phyloP scores from a whole-genome alignment of 2,113 vertebrate species.

The Mixornis gularis region DNA sequence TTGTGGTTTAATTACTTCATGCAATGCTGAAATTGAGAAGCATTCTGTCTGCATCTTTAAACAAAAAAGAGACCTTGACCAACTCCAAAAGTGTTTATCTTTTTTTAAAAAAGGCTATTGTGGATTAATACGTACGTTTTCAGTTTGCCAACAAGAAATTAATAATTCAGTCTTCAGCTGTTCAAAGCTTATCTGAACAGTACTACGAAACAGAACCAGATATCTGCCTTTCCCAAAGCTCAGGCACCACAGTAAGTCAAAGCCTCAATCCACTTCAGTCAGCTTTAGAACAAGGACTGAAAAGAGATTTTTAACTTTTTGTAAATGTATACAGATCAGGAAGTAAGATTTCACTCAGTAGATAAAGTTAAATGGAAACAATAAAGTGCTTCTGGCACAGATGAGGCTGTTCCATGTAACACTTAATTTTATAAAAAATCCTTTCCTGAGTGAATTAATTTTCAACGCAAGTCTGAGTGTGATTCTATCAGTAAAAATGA shows the following conservation, averaged over 20 bases:
- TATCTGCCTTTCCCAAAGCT: neutral
- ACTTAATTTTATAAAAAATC: neutral
- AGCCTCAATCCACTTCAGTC: neutral
- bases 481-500: neutral
- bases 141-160: neutral
- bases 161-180: neutral
- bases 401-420: neutral
- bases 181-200: neutral
- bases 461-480: neutral
- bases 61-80: neutral
- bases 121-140: neutral
- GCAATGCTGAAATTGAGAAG: neutral
- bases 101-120: neutral
- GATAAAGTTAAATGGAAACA: constrained; percentile 9
- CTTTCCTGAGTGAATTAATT: neutral
- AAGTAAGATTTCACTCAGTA: neutral
- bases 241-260: neutral
- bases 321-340: neutral
- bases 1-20: neutral
- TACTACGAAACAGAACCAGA: neutral
- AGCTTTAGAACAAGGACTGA: neutral
- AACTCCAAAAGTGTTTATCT: neutral
- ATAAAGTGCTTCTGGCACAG: neutral
- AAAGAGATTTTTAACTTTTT: neutral
- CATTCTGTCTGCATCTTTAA: neutral